These are phyloP conservation scores for Apteryx mantelli DNA, from an alignment of 2,113 vertebrate species.

Conservation along the genomic window DNA sequence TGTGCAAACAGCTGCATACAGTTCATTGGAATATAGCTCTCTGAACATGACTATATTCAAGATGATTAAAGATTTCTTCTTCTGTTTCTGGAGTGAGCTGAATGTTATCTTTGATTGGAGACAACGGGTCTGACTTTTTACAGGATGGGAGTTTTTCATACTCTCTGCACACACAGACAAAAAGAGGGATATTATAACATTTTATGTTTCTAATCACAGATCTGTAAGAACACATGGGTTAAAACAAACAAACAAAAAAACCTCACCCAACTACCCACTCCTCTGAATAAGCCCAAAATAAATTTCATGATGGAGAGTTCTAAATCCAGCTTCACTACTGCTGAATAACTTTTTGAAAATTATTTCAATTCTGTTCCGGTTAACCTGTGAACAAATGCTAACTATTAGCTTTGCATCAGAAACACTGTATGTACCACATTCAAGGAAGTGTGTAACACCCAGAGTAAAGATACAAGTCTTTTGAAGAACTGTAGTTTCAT, in stretches of 20 bases:
- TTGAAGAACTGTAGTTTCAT: not conserved
- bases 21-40: conserved; percentile 77
- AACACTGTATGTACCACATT: not conserved
- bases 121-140: conserved; percentile 82
- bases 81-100: conserved; percentile 77
- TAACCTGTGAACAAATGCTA: not conserved
- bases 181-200: not conserved
- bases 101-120: conserved; percentile 85
- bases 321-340: not conserved
- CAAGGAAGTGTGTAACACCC: too few species aligned
- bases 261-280: not conserved
- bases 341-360: not conserved
- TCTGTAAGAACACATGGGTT: not conserved
- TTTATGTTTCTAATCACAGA: not conserved
- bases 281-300: not conserved
- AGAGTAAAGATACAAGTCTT: not conserved
- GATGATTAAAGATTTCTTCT: conserved; percentile 73
- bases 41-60: conserved; percentile 51
- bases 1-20: not conserved
- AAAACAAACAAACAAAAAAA: not conserved
- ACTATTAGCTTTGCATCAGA: not conserved
- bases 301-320: not conserved
- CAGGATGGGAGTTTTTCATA: conserved; percentile 75
- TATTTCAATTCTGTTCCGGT: not conserved
- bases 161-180: conserved; percentile 76